Base-by-base conservation (phyloP, 2,888 invertebrate species). In the Eupithecia insigniata region DNA sequence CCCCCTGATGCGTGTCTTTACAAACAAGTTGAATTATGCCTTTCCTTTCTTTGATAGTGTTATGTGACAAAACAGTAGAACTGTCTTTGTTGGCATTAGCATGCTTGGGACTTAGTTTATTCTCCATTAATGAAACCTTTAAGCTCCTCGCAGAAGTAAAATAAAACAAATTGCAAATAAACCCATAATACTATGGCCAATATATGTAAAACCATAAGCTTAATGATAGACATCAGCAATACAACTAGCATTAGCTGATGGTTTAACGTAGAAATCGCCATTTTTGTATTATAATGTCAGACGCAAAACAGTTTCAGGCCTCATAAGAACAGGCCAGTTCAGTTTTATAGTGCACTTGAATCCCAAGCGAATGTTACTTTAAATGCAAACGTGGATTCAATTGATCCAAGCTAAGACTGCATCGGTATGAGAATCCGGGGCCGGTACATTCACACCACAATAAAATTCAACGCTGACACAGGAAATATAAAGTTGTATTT, bases 401-500 rank as follows among this genome's bases (percentile, higher is more conserved):
- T 84, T 87, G 82, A 84, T 85, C 84, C 85, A 85, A 86, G 80
- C 81, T 83, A 86, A 86, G 83, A 83, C 83, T 80, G 80, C 81
- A 82, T 82, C 83, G 81, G 80, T 81, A 82, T 82, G 80, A 84
- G 82, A 84, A 86, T 89, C 86, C 86, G 85, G 85, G 85, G 83
- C 82, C 86, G 84, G 89, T 88, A 87, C 89, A 89, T 88, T 91
- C 89, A 90, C 91, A 88, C 89, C 85, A 87, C 87, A 87, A 90
- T 92, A 90, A 91, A 92, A 89, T 91, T 88, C 85, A 83, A 84
- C 83, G 86, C 87, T 88, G 90, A 88, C 89, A 89, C 92, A 90
- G 92, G 90, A 92, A 89, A 91, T 90, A 92, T 93, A 90, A 93
- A 92, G 85, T 89, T 84, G 83, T 82, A 87, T 89, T 90, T 91